Conservation (phyloP, 2,888 invertebrate genomes). For the Mythimna pallens region DNA sequence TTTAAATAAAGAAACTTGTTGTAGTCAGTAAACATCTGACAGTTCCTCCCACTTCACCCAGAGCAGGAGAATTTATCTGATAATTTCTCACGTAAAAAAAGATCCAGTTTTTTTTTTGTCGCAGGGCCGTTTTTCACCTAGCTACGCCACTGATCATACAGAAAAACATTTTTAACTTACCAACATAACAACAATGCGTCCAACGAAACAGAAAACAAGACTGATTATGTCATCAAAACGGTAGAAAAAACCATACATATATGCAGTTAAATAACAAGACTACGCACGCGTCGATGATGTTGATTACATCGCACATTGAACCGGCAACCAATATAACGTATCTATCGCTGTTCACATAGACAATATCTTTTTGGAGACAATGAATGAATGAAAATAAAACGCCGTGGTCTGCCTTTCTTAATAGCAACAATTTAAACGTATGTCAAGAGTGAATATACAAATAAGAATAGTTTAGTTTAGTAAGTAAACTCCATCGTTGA, state of each 20-base stretch:
- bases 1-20: no score
- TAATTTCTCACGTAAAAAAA: no score
- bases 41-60: no score
- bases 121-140: not conserved
- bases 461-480: not conserved
- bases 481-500: not conserved
- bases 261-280: slow-evolving; percentile 31
- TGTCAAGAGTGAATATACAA: not conserved
- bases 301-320: slow-evolving; percentile 30
- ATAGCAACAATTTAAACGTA: not conserved
- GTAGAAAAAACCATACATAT: slow-evolving; percentile 12
- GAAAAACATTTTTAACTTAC: not conserved
- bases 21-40: no score
- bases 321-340: slow-evolving; percentile 12
- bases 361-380: not conserved
- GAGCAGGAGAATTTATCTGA: no score
- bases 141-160: not conserved
- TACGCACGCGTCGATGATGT: slow-evolving; percentile 4
- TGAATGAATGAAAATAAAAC: not conserved
- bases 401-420: not conserved
- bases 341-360: slow-evolving; percentile 1
- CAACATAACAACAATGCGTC: not conserved
- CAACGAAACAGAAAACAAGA: not conserved
- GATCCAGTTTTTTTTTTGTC: no score
- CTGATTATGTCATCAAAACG: slow-evolving; percentile 8